Percentiles rank a stretch among this genome's conserved stretches.
phyloP scores from a whole-genome alignment of 1,140 invertebrate genomes.

The Sipha flava region DNA sequence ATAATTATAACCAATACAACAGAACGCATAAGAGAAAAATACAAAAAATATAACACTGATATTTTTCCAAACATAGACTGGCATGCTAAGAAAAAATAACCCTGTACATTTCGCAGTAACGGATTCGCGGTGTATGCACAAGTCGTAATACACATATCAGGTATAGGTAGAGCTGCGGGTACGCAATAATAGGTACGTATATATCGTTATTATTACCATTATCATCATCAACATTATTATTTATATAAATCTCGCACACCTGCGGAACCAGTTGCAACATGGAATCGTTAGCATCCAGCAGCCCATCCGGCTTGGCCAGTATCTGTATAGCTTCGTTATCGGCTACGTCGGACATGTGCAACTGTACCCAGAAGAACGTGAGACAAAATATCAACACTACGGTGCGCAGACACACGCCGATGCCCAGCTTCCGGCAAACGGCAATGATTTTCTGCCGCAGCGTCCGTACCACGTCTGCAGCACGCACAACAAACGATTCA shows the following conservation, averaged over 20 bases:
- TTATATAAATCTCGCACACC: not conserved
- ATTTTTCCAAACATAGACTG: too few relatives aligned
- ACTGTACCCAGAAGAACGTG: slow-evolving; percentile 60
- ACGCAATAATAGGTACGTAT: too few relatives aligned
- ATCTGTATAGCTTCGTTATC: slow-evolving; percentile 37
- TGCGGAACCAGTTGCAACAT: slow-evolving; percentile 20
- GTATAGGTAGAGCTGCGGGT: too few relatives aligned
- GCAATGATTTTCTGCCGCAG: slow-evolving; percentile 34
- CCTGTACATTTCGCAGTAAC: too few relatives aligned
- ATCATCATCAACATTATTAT: too few relatives aligned
- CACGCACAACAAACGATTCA: not conserved
- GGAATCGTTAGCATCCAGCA: slow-evolving; percentile 12
- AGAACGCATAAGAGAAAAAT: too few relatives aligned
- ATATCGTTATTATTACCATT: too few relatives aligned
- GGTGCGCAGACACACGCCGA: slow-evolving; percentile 47
- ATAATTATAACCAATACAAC: too few relatives aligned
- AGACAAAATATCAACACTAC: slow-evolving; percentile 55
- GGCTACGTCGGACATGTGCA: slow-evolving; percentile 56
- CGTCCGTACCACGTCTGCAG: slow-evolving; percentile 33
- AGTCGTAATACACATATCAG: too few relatives aligned
- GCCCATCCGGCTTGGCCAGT: slow-evolving; percentile 9
- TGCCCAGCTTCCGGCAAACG: slow-evolving; percentile 35
- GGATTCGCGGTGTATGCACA: too few relatives aligned
- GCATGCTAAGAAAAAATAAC: too few relatives aligned
- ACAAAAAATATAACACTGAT: too few relatives aligned